These are phyloP conservation scores for Dromas ardeola DNA, from an alignment of 2,113 vertebrate genomes.

Conservation along the genomic window DNA sequence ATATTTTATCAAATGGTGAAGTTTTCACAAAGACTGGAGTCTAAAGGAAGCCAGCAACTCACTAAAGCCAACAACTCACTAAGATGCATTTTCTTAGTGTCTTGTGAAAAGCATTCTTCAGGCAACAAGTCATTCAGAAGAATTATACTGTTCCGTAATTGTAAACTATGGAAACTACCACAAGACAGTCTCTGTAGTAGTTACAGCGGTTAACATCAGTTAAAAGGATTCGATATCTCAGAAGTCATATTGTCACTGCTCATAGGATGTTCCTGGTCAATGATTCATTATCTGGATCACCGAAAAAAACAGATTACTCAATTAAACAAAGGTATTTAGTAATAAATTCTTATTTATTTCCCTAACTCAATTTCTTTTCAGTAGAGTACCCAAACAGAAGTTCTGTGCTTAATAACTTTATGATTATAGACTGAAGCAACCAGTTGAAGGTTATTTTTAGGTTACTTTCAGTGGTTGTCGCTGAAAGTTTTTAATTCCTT, in stretches of 20 bases:
- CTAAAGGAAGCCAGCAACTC: background rate
- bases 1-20: background rate
- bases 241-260: background rate
- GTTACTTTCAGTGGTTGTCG: background rate
- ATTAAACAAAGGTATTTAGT: background rate
- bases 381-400: background rate
- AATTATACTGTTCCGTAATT: background rate
- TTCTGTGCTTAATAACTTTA: background rate
- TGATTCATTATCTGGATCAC: background rate
- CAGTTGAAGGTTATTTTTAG: background rate
- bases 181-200: background rate
- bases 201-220: background rate
- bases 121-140: background rate
- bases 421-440: background rate
- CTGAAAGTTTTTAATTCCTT: background rate
- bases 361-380: background rate
- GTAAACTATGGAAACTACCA: background rate
- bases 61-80: background rate
- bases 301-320: background rate
- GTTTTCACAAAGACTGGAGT: background rate
- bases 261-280: background rate
- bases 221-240: background rate
- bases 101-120: background rate
- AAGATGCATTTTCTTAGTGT: background rate
- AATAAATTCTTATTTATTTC: background rate